A percentile compares a stretch with the other conserved stretches of the same genome.
phyloP scores from a whole-genome alignment of 2,113 vertebrate species.

The Salvelinus sp. region DNA sequence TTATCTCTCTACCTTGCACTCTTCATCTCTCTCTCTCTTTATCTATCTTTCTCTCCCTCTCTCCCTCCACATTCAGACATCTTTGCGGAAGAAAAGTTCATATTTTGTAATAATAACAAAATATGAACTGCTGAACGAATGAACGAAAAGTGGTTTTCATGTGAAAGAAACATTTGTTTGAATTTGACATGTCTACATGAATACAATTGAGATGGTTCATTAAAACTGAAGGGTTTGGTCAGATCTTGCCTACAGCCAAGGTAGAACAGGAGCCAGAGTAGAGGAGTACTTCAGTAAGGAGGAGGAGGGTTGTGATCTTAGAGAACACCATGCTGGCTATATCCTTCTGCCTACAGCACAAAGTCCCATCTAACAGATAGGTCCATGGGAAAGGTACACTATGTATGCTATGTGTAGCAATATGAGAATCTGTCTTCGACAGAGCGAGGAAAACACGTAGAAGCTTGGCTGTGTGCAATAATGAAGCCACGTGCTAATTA shows the following conservation, averaged over 20 bases:
- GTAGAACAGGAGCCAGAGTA: conserved; percentile 9
- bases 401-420: neutral
- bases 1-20: too few relatives aligned
- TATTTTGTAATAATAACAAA: too few relatives aligned
- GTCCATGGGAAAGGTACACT: too few relatives aligned
- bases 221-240: conserved; percentile 18
- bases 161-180: too few relatives aligned
- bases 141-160: too few relatives aligned
- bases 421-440: neutral
- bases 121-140: too few relatives aligned
- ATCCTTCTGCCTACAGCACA: too few relatives aligned
- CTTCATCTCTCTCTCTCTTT: too few relatives aligned
- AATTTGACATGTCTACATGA: too few relatives aligned
- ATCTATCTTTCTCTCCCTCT: too few relatives aligned
- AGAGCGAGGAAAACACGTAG: neutral
- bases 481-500: conserved; percentile 20
- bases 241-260: conserved; percentile 6
- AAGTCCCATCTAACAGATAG: too few relatives aligned
- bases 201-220: neutral
- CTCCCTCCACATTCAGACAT: conserved; percentile 70
- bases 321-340: neutral
- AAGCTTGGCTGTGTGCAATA: neutral
- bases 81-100: conserved; percentile 77
- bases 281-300: conserved; percentile 1
- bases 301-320: neutral